A percentile compares a stretch with the other conserved stretches of the same genome.
Evolutionary conservation across 2,797 vertebrate genomes (phyloP).

Genomic region (Tapirus indicus): DNA sequence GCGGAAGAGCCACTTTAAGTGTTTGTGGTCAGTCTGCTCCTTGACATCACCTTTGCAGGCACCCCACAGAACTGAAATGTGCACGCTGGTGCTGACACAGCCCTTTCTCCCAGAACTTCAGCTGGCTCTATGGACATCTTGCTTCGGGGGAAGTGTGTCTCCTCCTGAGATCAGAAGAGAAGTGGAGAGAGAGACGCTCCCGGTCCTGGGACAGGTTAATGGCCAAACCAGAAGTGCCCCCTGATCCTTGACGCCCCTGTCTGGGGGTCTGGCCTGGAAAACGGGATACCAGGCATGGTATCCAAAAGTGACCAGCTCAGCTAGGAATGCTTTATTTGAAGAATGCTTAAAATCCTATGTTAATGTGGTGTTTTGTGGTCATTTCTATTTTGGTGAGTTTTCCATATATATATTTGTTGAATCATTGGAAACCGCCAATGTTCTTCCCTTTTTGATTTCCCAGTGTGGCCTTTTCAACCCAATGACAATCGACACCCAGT

Average conservation of each 20-base stretch:
- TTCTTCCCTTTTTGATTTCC: neutral
- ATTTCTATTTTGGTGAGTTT: neutral
- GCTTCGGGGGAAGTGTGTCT: neutral
- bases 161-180: neutral
- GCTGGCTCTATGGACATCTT: neutral
- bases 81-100: accelerated
- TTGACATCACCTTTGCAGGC: neutral
- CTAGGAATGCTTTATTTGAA: accelerated
- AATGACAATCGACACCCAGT: neutral
- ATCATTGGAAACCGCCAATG: neutral
- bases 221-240: neutral
- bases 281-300: accelerated
- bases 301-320: accelerated
- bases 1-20: accelerated
- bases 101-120: accelerated
- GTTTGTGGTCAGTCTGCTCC: neutral
- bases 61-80: neutral
- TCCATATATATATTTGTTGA: too few relatives aligned
- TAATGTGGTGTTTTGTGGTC: accelerated
- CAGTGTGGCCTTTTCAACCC: too few relatives aligned
- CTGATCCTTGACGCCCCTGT: too few relatives aligned
- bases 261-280: neutral
- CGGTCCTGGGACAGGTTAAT: neutral
- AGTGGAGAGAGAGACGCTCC: too few relatives aligned
- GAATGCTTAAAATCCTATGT: neutral